Base-by-base conservation (phyloP, 1,140 invertebrate genomes). In the Scaptodrosophila lebanonensis region DNA sequence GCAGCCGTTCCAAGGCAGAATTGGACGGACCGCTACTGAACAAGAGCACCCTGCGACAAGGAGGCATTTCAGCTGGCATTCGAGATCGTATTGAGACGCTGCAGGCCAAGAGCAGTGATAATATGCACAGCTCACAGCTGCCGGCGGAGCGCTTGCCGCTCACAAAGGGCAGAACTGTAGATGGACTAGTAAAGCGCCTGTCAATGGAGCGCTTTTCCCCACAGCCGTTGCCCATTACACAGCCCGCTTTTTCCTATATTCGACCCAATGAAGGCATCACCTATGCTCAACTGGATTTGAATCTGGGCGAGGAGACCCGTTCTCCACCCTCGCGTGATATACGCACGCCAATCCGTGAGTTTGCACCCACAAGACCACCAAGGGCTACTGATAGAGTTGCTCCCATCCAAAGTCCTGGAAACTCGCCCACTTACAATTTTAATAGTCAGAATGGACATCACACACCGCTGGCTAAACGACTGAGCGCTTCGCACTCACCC, bases 271-370 rank as follows among this genome's bases (percentile, higher is more conserved):
- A 87, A 79, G 88, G 83, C 13, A 91, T 94, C 9, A 93, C 94
- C 38, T 94, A 94, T 83, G 93, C 93, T 9, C 92, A 94, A 85
- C 91, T 94, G 8, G 91, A 93, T 32, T 49, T 73, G 25, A 66
- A 69, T 22, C 44, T 56, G 18, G 83, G 85, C 3, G 69, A 75
- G 32, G 54, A 48, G 7, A 43, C 52, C 12, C 66, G 54, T 2
- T 15, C 61, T 0, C 30, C 54, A 1, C 22, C 44, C 15, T 18
- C 47, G 8, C 42, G 71, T 1, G 79, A 83, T 42, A 56, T 69
- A 20, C 77, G 72, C 12, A 64, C 77, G 4, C 82, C 82, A 2
- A 57, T 66, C 1, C 52, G 79, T 3, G 82, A 84, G 15, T 67
- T 56, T 3, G 33, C 64, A 0, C 70, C 70, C 0, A 22, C 73